phyloP scores from a whole-genome alignment of 2,797 vertebrate species.

The Kryptolebias ocellatus region DNA sequence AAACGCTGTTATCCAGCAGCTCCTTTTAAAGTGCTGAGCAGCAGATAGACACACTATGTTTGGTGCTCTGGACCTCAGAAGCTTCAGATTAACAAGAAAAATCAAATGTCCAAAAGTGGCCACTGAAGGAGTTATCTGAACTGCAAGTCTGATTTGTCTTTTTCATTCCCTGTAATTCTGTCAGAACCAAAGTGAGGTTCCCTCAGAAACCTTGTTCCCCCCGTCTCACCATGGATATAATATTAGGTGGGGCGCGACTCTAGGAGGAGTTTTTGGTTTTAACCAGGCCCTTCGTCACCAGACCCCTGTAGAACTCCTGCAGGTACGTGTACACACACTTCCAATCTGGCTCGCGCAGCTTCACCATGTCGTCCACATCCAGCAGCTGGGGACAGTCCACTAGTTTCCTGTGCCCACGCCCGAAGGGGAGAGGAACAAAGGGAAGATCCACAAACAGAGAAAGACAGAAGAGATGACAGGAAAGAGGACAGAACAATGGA shows the following conservation, averaged over 20 bases:
- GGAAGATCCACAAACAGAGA: constrained; percentile 38
- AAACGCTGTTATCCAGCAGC: constrained; percentile 53
- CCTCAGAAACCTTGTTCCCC: constrained; percentile 62
- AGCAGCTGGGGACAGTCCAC: constrained; percentile 98
- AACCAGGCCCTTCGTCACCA: constrained; percentile 99
- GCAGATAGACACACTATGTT: constrained; percentile 60
- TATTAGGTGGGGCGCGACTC: constrained; percentile 77
- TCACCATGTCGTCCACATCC: constrained; percentile 99
- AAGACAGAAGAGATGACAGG: constrained; percentile 17
- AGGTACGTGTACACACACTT: constrained; percentile 99
- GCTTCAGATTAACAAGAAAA: constrained; percentile 42
- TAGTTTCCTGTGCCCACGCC: constrained; percentile 88
- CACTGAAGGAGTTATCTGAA: constrained; percentile 33
- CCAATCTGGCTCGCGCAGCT: constrained; percentile 99
- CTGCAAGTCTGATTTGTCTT: constrained; percentile 6
- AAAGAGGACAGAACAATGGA: constrained; percentile 46
- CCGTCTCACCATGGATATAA: constrained; percentile 91
- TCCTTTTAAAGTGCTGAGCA: constrained; percentile 77
- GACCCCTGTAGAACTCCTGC: constrained; percentile 99
- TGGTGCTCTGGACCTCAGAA: constrained; percentile 48
- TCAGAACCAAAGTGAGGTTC: constrained; percentile 50
- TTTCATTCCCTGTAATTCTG: constrained; percentile 19
- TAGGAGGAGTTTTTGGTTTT: constrained; percentile 99
- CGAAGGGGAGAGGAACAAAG: constrained; percentile 48
- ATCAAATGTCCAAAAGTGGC: constrained; percentile 46